A percentile compares a stretch with the other conserved stretches of the same genome.
Conservation (phyloP, 2,888 invertebrate genomes). For the Agrochola lychnidis region DNA sequence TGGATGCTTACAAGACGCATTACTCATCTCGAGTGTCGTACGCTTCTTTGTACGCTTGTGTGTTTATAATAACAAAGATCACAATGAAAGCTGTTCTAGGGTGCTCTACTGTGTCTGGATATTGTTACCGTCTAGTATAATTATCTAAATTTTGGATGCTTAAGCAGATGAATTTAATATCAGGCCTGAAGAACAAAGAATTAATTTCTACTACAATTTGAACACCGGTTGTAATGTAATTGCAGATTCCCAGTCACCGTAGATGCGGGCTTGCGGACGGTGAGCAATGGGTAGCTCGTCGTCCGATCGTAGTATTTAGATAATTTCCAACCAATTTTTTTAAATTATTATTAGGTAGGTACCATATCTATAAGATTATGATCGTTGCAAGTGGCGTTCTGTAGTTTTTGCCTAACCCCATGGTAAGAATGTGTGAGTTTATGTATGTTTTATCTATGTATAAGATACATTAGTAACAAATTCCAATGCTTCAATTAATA, state of each 20-base stretch:
- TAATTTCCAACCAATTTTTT: too few relatives aligned
- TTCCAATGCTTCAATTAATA: too few relatives aligned
- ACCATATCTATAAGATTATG: neutral
- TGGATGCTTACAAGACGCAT: conserved; percentile 29
- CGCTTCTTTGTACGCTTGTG: neutral
- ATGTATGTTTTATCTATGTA: too few relatives aligned
- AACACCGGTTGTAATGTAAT: neutral
- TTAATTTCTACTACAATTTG: neutral
- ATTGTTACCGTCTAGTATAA: neutral
- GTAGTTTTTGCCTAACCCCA: too few relatives aligned
- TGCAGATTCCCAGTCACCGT: too few relatives aligned
- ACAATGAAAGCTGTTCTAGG: neutral
- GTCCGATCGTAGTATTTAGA: too few relatives aligned
- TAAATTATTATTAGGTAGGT: too few relatives aligned
- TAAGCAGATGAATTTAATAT: neutral
- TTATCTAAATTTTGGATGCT: neutral
- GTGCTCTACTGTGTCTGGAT: neutral
- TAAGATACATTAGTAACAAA: neutral
- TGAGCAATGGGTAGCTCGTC: too few relatives aligned
- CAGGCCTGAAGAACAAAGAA: neutral
- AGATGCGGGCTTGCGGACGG: too few relatives aligned
- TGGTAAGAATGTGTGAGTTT: too few relatives aligned
- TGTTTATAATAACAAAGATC: neutral
- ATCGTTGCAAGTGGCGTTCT: too few relatives aligned
- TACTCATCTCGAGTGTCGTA: conserved; percentile 41